Evolutionary conservation across 1,140 invertebrate genomes (phyloP).

Genomic region (Lerema accius): DNA sequence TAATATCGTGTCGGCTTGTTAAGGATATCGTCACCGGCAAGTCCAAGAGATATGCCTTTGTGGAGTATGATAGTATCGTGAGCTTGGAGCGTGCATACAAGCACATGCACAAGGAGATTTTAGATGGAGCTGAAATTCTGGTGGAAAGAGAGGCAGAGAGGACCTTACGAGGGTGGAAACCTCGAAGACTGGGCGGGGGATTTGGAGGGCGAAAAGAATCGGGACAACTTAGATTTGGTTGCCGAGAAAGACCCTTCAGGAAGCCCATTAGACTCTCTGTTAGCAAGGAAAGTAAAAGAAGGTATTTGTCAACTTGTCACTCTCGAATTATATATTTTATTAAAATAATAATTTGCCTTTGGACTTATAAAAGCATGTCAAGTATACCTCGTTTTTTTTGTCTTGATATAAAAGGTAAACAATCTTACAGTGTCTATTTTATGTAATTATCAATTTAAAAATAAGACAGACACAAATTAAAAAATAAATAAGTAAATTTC

Average conservation of each 20-base stretch:
- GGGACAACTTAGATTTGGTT: conserved; percentile 94
- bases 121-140: conserved; percentile 86
- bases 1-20: conserved; percentile 87
- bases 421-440: too few species aligned
- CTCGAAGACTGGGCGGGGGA: conserved; percentile 92
- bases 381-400: too few species aligned
- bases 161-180: conserved; percentile 87
- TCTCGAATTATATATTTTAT: too few species aligned
- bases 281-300: conserved; percentile 12
- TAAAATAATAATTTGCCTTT: too few species aligned
- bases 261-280: conserved; percentile 81
- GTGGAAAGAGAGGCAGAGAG: conserved; percentile 88
- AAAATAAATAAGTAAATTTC: too few species aligned
- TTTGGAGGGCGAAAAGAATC: conserved; percentile 94
- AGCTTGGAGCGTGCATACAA: conserved; percentile 85
- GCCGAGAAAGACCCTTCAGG: conserved; percentile 89
- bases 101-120: conserved; percentile 82
- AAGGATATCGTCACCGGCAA: conserved; percentile 92
- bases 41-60: conserved; percentile 93
- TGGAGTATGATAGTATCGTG: conserved; percentile 87
- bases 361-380: too few species aligned
- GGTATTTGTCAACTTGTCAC: conserved; percentile 16
- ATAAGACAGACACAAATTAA: too few species aligned
- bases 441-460: too few species aligned
- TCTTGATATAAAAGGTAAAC: too few species aligned